Conservation (phyloP, 2,797 vertebrate species). For the Triplophysa yarkandensis region DNA sequence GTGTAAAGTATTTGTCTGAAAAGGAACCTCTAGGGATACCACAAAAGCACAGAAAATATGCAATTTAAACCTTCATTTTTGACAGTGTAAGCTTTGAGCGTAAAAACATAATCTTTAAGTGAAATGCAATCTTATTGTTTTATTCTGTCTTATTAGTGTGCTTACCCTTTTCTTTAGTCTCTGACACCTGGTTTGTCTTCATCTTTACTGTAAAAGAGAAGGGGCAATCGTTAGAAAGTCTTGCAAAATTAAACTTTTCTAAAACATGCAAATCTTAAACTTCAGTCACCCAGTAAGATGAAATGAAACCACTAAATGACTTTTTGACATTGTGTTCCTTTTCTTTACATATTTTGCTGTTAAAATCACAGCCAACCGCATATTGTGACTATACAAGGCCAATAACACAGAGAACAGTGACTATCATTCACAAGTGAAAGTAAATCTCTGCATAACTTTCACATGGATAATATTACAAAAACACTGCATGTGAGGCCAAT, state of each 20-base stretch:
- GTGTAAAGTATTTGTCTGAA: too few relatives aligned
- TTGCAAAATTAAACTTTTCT: slow-evolving; percentile 61
- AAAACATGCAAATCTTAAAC: slow-evolving; percentile 6
- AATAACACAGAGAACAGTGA: not conserved
- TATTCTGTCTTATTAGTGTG: slow-evolving; percentile 5
- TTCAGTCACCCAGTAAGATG: not conserved
- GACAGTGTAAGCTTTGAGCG: too few relatives aligned
- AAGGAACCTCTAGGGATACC: too few relatives aligned
- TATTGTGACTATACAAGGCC: slow-evolving; percentile 1
- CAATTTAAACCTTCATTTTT: too few relatives aligned
- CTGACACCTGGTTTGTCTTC: slow-evolving; percentile 71
- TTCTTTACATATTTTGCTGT: not conserved
- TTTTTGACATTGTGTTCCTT: slow-evolving; percentile 1
- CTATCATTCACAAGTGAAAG: slow-evolving; percentile 15
- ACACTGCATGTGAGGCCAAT: slow-evolving; percentile 32
- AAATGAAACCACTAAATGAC: not conserved
- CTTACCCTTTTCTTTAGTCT: slow-evolving; percentile 71
- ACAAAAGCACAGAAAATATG: too few relatives aligned
- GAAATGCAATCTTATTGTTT: not conserved
- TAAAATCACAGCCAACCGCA: not conserved
- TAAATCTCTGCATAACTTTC: slow-evolving; percentile 20
- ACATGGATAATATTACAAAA: slow-evolving; percentile 13
- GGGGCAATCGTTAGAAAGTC: slow-evolving; percentile 55
- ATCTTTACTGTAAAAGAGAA: slow-evolving; percentile 61
- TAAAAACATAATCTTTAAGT: too few relatives aligned